Base-by-base conservation (phyloP, 2,113 vertebrate species). In the Saguinus imperator region DNA sequence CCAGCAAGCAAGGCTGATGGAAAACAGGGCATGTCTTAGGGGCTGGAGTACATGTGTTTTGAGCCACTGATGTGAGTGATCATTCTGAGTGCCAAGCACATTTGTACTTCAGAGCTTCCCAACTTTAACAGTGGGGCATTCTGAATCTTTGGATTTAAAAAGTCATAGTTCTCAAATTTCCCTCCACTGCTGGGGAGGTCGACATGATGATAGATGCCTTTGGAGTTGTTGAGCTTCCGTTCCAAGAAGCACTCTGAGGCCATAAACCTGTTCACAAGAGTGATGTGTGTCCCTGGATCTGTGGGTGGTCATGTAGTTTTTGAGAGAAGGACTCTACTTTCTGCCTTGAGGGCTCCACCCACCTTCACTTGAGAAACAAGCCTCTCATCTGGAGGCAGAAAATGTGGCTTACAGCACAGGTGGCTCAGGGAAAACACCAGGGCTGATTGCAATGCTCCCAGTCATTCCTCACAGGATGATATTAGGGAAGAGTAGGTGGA, bases 71-170 rank as follows among this genome's bases (percentile, higher is more conserved):
- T 66, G 23, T 70, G 52, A 77, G 16, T 58, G 68, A 8, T 21
- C n/a, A 43, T 43, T 81, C 37, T 48, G 58, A 85, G 50, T 87
- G 87, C 37, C 87, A 93, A 87, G 83, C 4, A 8, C 48, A 80
- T 94, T 89, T 95, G 83, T 64, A 95, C 32, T 91, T 92, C 68
- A 97, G 94, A 95, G 82, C 80, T 61, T 0, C 8, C 91, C 85
- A 57, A 70, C 80, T 94, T 79, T 50, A 96, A 95, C 32, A 83
- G 86, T 35, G 96, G 97, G 77, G 96, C n/a, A 76, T 89, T 94
- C 77, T 48, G 68, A 87, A 76, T 68, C 81, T 95, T 95, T 84
- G 70, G n/a, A 82, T 88, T 43, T 16, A 45, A 84, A 81, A 83
- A 58, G 58, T 55, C 87, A 37, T 18, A 37, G 93, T 66, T 91